Evolutionary conservation across 2,797 vertebrate species (phyloP), one percentile per base, ranked within the genome.

Genomic region (Danio aesculapii): DNA sequence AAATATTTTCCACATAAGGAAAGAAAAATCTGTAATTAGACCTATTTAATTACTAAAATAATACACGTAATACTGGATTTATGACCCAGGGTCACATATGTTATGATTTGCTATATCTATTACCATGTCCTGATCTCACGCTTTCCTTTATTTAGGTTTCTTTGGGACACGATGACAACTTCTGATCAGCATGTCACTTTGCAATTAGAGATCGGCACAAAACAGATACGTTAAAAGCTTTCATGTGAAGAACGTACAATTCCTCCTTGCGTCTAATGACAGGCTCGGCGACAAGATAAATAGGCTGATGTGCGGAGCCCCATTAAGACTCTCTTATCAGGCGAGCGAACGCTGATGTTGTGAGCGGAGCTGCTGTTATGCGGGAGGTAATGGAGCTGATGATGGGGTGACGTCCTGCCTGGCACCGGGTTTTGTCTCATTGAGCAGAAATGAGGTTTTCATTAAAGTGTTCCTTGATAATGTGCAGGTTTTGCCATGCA

Each of bases 281-380:
- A 63, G 47, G 61, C 58, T 41, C 21, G 2, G 58, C 2, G 59
- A 63, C 73, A 50, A 75, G 73, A 75, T 75, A 50, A 75, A 75
- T 62, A 50, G 73, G 44, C 44, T 30, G 46, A 63, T 75, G 43
- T 9, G 19, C 49, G 47, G 21, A 73, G 46, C 44, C 46, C 73
- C 46, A 75, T 75, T 50, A 75, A 41, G 73, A 63, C 13, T 74
- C 44, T 61, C 72, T 74, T 74, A 62, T 74, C 72, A 61, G 44
- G 8, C 14, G 5, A 13, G 69, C 41, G 11, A 59, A 19, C 8
- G 8, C 43, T 47, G 55, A 19, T 55, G 52, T 71, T 71, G 41
- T 44, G 69, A 71, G 52, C 16, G 6, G 59, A 64, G 62, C 52
- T n/a, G 75, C n/a, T 46, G 52, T 75, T 49, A 66, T 21, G 41